Conservation (phyloP, 2,113 vertebrate genomes). For the Siniperca chuatsi region DNA sequence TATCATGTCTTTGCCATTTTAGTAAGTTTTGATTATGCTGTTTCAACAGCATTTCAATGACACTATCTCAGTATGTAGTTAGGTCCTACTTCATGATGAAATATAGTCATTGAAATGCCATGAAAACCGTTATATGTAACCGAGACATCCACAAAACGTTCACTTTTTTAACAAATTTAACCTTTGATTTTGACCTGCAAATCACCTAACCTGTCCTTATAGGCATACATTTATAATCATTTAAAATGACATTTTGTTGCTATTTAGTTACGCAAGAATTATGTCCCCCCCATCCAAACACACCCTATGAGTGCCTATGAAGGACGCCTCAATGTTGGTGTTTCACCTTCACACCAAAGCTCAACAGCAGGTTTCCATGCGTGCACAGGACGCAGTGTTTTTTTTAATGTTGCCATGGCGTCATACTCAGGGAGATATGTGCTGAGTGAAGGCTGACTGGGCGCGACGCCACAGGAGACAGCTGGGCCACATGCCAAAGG, state of each 20-base stretch:
- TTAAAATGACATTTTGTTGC: neutral
- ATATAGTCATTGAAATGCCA: neutral
- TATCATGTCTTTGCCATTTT: neutral
- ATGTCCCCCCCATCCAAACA: neutral
- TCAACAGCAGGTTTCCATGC: constrained; percentile 41
- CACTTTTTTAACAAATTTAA: neutral
- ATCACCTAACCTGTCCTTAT: neutral
- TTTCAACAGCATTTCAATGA: neutral
- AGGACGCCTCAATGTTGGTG: constrained; percentile 24
- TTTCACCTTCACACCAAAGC: constrained; percentile 70
- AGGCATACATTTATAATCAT: constrained; percentile 5
- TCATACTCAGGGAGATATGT: constrained; percentile 51
- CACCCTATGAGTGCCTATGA: constrained; percentile 13
- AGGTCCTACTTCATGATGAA: neutral
- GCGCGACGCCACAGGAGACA: constrained; percentile 26
- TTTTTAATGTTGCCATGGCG: constrained; percentile 4
- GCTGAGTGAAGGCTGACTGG: constrained; percentile 61
- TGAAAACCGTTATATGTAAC: neutral
- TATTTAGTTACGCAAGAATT: constrained; percentile 27
- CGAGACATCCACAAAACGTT: neutral
- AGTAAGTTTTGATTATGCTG: neutral
- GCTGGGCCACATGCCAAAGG: constrained; percentile 52
- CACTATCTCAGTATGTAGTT: neutral
- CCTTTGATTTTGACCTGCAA: neutral
- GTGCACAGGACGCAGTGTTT: neutral